Base-by-base conservation (phyloP, 2,113 vertebrate species). In the Columbina picui region DNA sequence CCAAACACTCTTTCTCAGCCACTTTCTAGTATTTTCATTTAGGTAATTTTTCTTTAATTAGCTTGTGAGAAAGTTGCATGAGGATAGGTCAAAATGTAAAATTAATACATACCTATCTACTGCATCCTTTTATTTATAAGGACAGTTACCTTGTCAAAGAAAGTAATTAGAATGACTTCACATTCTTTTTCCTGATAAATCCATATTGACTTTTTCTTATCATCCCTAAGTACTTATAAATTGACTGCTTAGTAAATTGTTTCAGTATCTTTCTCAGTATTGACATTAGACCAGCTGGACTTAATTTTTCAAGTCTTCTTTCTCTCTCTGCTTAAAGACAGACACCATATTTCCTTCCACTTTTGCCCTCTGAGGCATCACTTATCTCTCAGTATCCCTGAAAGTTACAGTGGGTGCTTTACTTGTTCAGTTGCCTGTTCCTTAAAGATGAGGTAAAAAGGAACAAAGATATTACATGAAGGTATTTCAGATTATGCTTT, bases 201-300 rank as follows among this genome's bases (percentile, higher is more conserved):
- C 69, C 38, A 57, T 57, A 69, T 79, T 82, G 74, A 2, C 36
- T 91, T 92, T 94, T 91, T 76, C 91, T 95, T 95, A 95, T 94
- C 94, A 83, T 49, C 56, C 32, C 18, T 69, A 93, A 94, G 87
- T 89, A 89, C 53, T 94, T 95, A 87, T 91, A 87, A 96, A 96
- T 87, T 82, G 77, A 79, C 84, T 94, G 73, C 43, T 61, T 79
- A 76, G 65, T 89, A 94, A 95, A 91, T 93, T 84, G 77, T 32
- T 95, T 84, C 91, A 45, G 27, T 96, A 91, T 93, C 93, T 94
- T 91, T 87, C 77, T 12, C 60, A 50, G n/a, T 84, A 95, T 87
- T 95, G 95, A 96, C 92, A 91, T 67, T 43, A 89, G 53, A 61
- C 81, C 93, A 91, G 70, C 89, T 93, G 93, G 91, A 78, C 53